These are phyloP conservation scores for Drosophila simulans DNA, from an alignment of 1,140 invertebrate species.

Conservation along the genomic window DNA sequence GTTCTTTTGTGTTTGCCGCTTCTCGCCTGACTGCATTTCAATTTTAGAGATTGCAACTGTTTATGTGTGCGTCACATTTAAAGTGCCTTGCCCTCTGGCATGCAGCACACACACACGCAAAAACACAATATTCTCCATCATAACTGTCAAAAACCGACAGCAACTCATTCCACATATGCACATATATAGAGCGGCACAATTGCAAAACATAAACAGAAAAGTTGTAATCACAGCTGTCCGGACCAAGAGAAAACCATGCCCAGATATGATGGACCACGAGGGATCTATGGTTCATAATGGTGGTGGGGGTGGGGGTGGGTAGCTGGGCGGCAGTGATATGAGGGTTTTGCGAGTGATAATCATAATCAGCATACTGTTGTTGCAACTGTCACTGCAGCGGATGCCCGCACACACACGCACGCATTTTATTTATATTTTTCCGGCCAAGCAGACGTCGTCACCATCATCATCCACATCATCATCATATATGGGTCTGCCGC, in stretches of 20 bases:
- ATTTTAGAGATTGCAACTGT: constrained; percentile 59
- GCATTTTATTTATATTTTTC: constrained; percentile 70
- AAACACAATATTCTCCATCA: constrained; percentile 70
- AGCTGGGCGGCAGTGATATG: constrained; percentile 3
- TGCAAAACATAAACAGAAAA: constrained; percentile 77
- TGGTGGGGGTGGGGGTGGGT: background rate
- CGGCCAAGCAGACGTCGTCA: constrained; percentile 61
- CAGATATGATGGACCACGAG: constrained; percentile 45
- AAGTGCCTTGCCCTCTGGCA: constrained; percentile 67
- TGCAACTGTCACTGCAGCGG: constrained; percentile 42
- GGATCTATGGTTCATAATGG: constrained; percentile 25
- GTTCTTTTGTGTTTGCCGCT: constrained; percentile 22
- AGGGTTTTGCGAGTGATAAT: constrained; percentile 29
- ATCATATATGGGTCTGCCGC: constrained; percentile 30
- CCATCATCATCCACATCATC: constrained; percentile 17
- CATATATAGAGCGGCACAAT: constrained; percentile 53
- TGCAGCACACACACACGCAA: constrained; percentile 27
- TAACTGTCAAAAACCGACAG: constrained; percentile 78
- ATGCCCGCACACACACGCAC: constrained; percentile 10
- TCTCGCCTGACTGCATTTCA: constrained; percentile 56
- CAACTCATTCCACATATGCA: constrained; percentile 53
- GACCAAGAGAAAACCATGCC: constrained; percentile 39
- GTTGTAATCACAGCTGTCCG: constrained; percentile 81
- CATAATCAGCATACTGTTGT: constrained; percentile 50
- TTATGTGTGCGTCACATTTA: constrained; percentile 56